Base-by-base conservation (phyloP, 1,140 invertebrate species). In the Pachyrhynchus sulphureomaculatus region DNA sequence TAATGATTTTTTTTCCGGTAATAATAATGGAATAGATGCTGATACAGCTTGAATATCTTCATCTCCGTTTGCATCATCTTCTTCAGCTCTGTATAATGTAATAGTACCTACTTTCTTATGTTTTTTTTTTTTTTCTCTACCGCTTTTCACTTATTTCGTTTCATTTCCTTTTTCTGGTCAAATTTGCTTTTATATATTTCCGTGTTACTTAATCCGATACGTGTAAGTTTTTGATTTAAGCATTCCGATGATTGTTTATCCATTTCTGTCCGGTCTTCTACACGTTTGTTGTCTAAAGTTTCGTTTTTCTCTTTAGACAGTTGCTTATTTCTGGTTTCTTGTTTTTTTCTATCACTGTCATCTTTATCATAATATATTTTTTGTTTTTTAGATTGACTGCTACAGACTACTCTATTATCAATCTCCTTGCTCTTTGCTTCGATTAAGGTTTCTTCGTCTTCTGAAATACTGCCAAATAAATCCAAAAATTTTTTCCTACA, bases 31-130 rank as follows among this genome's bases (percentile, higher is more conserved):
- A 18, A 55, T 24, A 20, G 55, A 36, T 10, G 12, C 55, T 12
- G 55, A 47, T 2, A 47, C 33, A 4, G 42, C 21, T 20, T 57
- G 55, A 47, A 57, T 29, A 13, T 57, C 55, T 34, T 12, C 13
- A 9, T 17, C 29, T 24, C 5, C 4, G 15, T 36, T 15, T 1
- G 32, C 23, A 9, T 15, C 8, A 20, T 10, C 26, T 17, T 57
- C 55, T 23, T 57, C 55, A 15, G 41, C 33, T 36, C 42, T 33
- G 23, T 57, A 57, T 0, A 57, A 10, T 8, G 55, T 57, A 8
- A 57, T 48, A 8, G 29, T 44, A 21, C 20, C 32, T n/a, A 6
- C 20, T 6, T n/a, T 15, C 15, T 42, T n/a, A 6, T 24, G 12
- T n/a, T n/a, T n/a, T n/a, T n/a, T n/a, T n/a, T n/a, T n/a, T n/a